Evolutionary conservation across 2,797 vertebrate genomes (phyloP), one percentile per base, ranked within the genome.

Genomic region (Nothura maculosa): DNA sequence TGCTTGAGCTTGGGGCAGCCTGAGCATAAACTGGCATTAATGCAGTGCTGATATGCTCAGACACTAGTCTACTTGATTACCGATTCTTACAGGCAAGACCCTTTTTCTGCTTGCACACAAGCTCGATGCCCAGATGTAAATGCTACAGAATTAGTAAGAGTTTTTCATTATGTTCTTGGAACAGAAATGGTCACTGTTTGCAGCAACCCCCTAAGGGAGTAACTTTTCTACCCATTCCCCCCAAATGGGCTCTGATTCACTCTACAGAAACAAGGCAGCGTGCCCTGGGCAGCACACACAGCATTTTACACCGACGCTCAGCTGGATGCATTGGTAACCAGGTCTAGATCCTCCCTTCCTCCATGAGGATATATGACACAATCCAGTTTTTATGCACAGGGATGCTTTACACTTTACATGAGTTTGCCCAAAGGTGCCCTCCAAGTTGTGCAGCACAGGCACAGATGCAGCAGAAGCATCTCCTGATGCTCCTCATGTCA

Each of bases 21-120:
- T 27, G 57, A 79, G 5, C 77, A 17, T 0, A 6, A 67, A 10
- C 32, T 47, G 36, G 47, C 57, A 63, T 48, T 79, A 79, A 79
- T 18, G 85, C 63, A 82, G 67, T 2, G 12, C 68, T 58, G 60
- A 4, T 75, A 14, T 14, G 81, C 87, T 75, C 66, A 85, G 67
- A 64, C 81, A 78, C 75, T 30, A 8, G 42, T 0, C 2, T 36
- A 32, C 85, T 43, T 87, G 28, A 92, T 58, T 77, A 48, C 32
- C 81, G 69, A 89, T 86, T 86, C 93, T 85, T 79, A 36, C 61
- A 61, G 67, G 93, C 91, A 73, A 3, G 6, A 87, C 66, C 45
- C 66, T 32, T 77, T 82, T 81, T 72, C 77, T 63, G 83, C 54
- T 22, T 32, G 54, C 60, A 34, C 43, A 28, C 20, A 30, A 80